Evolutionary conservation across 2,888 invertebrate genomes (phyloP).

Genomic region (Palloptera scutellata): DNA sequence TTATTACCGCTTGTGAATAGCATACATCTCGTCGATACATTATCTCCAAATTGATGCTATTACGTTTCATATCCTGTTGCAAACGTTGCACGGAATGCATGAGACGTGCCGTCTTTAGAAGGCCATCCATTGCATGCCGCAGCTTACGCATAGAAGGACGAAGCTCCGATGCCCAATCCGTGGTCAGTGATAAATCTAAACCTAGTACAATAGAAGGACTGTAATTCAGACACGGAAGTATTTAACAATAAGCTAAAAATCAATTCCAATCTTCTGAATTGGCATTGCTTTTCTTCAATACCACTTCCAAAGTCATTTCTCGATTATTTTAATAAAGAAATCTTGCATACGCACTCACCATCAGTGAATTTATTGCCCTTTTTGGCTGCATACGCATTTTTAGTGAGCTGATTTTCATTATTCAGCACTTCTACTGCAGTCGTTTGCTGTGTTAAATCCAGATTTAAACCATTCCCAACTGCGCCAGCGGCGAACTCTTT

Average conservation of each 20-base stretch:
- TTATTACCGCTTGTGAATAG: conserved; percentile 87
- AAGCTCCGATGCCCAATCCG: conserved; percentile 79
- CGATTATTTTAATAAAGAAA: not conserved
- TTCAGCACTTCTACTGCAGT: conserved; percentile 2
- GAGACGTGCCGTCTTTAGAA: conserved; percentile 76
- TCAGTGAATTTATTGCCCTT: conserved; percentile 79
- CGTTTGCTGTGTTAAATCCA: conserved; percentile 40
- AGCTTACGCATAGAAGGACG: conserved; percentile 83
- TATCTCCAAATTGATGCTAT: conserved; percentile 74
- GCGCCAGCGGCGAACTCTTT: conserved; percentile 27
- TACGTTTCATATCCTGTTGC: conserved; percentile 79
- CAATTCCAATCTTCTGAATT: not conserved
- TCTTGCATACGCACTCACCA: conserved; percentile 55
- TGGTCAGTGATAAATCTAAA: conserved; percentile 73
- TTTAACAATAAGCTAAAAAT: too few relatives aligned
- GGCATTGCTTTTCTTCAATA: too few relatives aligned
- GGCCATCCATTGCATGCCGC: conserved; percentile 80
- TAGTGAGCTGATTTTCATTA: too few relatives aligned
- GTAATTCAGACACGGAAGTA: too few relatives aligned
- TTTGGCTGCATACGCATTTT: conserved; percentile 48
- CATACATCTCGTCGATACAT: conserved; percentile 88
- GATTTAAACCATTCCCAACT: conserved; percentile 42
- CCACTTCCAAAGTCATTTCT: not conserved
- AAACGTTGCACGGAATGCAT: conserved; percentile 86
- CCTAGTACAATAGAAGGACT: conserved; percentile 50